Percentiles rank a stretch among this genome's conserved stretches.
These are phyloP conservation scores for Hydriomena furcata DNA, from an alignment of 2,888 invertebrate genomes.

Conservation along the genomic window DNA sequence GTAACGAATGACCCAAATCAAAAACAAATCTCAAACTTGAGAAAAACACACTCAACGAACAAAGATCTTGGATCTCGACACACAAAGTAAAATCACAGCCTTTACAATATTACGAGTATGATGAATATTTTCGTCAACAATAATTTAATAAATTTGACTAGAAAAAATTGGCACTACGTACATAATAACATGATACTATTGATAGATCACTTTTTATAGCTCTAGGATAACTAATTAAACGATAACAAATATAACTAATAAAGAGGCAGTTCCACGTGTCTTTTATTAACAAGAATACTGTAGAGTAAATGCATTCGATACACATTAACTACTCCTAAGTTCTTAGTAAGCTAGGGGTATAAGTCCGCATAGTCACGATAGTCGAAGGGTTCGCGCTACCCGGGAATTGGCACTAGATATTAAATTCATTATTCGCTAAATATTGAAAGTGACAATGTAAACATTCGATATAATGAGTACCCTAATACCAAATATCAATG, in stretches of 20 bases:
- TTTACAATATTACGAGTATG: slow-evolving; percentile 61
- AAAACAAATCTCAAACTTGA: slow-evolving; percentile 38
- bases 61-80: slow-evolving; percentile 65
- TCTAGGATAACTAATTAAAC: slow-evolving; percentile 35
- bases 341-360: slow-evolving; percentile 66
- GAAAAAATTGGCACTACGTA: slow-evolving; percentile 59
- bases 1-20: slow-evolving; percentile 9
- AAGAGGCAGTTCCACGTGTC: slow-evolving; percentile 30
- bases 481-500: slow-evolving; percentile 59
- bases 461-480: slow-evolving; percentile 67
- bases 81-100: slow-evolving; percentile 79
- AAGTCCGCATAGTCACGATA: slow-evolving; percentile 60
- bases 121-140: slow-evolving; percentile 36
- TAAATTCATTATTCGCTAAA: slow-evolving; percentile 62
- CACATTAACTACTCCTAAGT: slow-evolving; percentile 66
- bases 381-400: slow-evolving; percentile 62
- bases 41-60: slow-evolving; percentile 46
- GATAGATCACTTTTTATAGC: slow-evolving; percentile 42
- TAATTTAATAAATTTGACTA: slow-evolving; percentile 47
- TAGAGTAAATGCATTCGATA: slow-evolving; percentile 51
- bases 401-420: slow-evolving; percentile 69
- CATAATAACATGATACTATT: slow-evolving; percentile 42
- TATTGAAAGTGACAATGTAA: slow-evolving; percentile 66
- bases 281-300: slow-evolving; percentile 38
- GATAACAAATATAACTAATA: slow-evolving; percentile 25